Conservation (phyloP, 2,113 vertebrate genomes). For the Petrocephalus microphthalmus region DNA sequence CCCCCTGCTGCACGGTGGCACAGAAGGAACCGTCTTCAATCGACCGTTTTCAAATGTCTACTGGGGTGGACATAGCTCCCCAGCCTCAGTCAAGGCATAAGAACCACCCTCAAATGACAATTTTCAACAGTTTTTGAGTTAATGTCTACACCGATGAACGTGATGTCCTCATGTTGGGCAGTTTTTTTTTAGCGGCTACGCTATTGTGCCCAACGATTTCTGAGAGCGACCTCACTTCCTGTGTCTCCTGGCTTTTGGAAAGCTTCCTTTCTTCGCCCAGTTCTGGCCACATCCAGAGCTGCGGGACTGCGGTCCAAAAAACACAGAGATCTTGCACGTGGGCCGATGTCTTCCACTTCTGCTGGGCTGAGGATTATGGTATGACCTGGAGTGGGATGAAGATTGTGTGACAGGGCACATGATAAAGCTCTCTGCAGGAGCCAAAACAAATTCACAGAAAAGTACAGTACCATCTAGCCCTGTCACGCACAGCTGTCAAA, state of each 20-base stretch:
- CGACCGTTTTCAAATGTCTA: neutral
- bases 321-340: neutral
- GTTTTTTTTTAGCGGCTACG: neutral
- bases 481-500: neutral
- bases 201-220: neutral
- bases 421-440: neutral
- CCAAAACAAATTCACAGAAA: neutral
- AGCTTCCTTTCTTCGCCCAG: neutral
- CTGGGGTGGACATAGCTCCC: neutral
- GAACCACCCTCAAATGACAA: neutral
- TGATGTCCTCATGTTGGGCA: neutral
- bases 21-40: neutral
- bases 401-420: constrained; percentile 1
- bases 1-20: neutral
- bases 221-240: neutral
- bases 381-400: constrained; percentile 3
- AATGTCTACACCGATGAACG: neutral
- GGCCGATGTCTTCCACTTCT: neutral
- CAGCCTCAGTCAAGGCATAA: neutral
- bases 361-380: neutral
- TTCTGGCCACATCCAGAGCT: neutral
- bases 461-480: neutral
- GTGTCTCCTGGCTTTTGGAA: neutral
- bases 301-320: neutral
- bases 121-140: neutral